These are phyloP conservation scores for Sebastes goodei DNA, from an alignment of 2,797 vertebrate genomes.

Conservation along the genomic window DNA sequence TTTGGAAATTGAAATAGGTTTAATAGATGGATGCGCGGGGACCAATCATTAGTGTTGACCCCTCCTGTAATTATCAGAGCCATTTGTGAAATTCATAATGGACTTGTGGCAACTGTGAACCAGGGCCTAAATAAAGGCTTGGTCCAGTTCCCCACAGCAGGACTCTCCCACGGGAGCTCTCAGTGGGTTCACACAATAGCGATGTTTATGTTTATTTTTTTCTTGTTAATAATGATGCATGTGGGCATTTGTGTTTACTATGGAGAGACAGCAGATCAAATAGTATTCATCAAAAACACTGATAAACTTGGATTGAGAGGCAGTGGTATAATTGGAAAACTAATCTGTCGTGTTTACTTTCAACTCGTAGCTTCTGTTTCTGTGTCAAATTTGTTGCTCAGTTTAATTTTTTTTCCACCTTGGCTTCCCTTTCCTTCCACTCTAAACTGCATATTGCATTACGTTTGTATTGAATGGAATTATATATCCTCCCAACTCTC, in stretches of 20 bases:
- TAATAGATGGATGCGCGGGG: slow-evolving; percentile 81
- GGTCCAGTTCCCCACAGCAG: slow-evolving; percentile 67
- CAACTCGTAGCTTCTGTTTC: background rate
- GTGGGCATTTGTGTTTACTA: slow-evolving; percentile 21
- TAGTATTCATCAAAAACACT: background rate
- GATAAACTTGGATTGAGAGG: slow-evolving; percentile 5
- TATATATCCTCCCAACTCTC: slow-evolving; percentile 25
- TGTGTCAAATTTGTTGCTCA: slow-evolving; percentile 2
- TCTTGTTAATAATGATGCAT: slow-evolving; percentile 33
- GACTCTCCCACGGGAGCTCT: slow-evolving; percentile 62
- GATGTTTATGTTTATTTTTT: slow-evolving; percentile 46
- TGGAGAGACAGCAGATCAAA: slow-evolving; percentile 9
- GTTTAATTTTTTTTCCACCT: background rate
- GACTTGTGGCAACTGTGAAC: slow-evolving; percentile 80
- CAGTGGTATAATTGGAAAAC: background rate
- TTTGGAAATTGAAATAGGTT: slow-evolving; percentile 84
- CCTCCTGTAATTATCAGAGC: slow-evolving; percentile 84
- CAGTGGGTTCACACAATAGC: slow-evolving; percentile 48
- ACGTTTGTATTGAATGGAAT: slow-evolving; percentile 16
- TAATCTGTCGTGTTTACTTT: slow-evolving; percentile 2
- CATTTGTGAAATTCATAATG: slow-evolving; percentile 87
- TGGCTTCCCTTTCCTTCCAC: slow-evolving; percentile 8
- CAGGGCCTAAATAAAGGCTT: slow-evolving; percentile 76
- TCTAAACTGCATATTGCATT: slow-evolving; percentile 6
- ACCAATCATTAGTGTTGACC: slow-evolving; percentile 82